phyloP scores from a whole-genome alignment of 2,888 invertebrate genomes.

The Dynastes maya region DNA sequence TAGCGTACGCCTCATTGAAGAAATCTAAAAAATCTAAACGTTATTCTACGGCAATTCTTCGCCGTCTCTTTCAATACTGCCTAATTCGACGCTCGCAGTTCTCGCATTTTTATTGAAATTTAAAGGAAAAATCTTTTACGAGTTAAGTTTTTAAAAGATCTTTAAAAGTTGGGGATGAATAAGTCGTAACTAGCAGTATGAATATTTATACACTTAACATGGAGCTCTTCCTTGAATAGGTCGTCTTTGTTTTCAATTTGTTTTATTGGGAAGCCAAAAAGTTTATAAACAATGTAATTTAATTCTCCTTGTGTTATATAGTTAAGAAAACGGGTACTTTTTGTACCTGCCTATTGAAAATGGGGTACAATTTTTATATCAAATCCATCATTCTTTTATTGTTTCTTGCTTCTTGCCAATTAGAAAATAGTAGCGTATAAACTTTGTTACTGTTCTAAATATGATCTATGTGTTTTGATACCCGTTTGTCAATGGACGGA shows the following conservation, averaged over 20 bases:
- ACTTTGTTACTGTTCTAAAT: too few relatives aligned
- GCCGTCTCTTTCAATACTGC: slow-evolving; percentile 65
- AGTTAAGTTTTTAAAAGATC: slow-evolving; percentile 64
- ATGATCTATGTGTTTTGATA: too few relatives aligned
- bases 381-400: too few relatives aligned
- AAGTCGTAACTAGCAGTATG: slow-evolving; percentile 64
- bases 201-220: slow-evolving; percentile 65
- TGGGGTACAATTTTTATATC: too few relatives aligned
- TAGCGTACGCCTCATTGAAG: slow-evolving; percentile 62
- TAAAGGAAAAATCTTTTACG: slow-evolving; percentile 64
- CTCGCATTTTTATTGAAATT: slow-evolving; percentile 64
- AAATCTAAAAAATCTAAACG: slow-evolving; percentile 62
- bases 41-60: slow-evolving; percentile 63
- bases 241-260: slow-evolving; percentile 27
- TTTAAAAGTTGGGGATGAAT: slow-evolving; percentile 64
- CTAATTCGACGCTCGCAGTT: slow-evolving; percentile 66
- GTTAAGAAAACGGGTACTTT: not conserved
- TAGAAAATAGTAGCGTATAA: too few relatives aligned
- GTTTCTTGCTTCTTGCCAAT: too few relatives aligned
- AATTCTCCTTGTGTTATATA: slow-evolving; percentile 3
- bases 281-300: not conserved
- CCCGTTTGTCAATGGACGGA: too few relatives aligned
- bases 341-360: not conserved
- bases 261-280: not conserved
- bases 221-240: slow-evolving; percentile 19